Evolutionary conservation across 2,113 vertebrate species (phyloP).

Genomic region (Rutilus rutilus): DNA sequence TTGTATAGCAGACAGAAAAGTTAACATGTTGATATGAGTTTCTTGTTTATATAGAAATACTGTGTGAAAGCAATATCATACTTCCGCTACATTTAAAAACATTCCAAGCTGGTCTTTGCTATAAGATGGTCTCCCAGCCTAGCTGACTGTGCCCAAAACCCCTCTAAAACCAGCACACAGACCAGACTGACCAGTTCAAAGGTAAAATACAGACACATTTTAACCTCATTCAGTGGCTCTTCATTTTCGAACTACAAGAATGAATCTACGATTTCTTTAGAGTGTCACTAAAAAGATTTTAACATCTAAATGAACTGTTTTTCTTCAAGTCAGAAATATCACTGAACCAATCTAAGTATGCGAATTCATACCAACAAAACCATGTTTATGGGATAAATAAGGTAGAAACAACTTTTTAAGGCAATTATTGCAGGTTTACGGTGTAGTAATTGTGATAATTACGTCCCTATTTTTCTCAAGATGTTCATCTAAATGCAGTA

Average conservation of each 20-base stretch:
- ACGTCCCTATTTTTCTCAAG: neutral
- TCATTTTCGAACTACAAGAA: neutral
- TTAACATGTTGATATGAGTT: neutral
- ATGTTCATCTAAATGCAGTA: neutral
- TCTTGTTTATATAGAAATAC: neutral
- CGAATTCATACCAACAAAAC: neutral
- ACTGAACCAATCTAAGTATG: neutral
- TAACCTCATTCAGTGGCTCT: neutral
- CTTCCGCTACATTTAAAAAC: neutral
- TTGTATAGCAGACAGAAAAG: neutral
- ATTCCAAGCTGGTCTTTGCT: too few relatives aligned
- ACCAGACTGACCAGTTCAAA: neutral
- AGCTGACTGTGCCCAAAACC: neutral
- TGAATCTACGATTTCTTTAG: neutral
- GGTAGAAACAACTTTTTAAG: neutral
- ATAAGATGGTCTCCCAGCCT: too few relatives aligned
- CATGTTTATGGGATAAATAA: neutral
- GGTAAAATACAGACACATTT: neutral
- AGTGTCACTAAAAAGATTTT: neutral
- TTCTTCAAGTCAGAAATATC: neutral
- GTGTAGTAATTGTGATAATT: neutral
- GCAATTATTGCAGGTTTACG: neutral
- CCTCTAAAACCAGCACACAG: neutral
- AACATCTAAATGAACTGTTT: neutral
- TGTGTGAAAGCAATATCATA: neutral